Conservation (phyloP, 2,888 invertebrate species). For the Sphaerophoria rueppellii region DNA sequence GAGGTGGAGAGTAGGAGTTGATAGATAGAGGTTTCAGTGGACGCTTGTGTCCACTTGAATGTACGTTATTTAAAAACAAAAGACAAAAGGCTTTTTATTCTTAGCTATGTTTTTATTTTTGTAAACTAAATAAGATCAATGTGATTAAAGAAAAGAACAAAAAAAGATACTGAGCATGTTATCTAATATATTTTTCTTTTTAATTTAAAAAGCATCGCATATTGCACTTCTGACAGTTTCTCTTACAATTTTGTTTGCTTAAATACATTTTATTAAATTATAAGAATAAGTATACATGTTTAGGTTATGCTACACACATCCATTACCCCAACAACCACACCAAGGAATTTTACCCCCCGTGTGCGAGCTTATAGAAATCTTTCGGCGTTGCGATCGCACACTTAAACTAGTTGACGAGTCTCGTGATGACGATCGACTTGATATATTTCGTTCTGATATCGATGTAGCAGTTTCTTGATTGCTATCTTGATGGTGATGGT, state of each 20-base stretch:
- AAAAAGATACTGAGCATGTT: no score
- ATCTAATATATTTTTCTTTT: no score
- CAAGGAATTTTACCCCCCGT: conserved; percentile 82
- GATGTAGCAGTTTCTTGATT: conserved; percentile 80
- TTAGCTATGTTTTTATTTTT: no score
- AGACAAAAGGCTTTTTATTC: no score
- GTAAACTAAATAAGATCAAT: no score
- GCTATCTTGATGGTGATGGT: conserved; percentile 80
- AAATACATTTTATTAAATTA: no score
- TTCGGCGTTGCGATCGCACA: conserved; percentile 80
- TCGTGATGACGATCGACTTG: conserved; percentile 81
- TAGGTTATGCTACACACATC: conserved; percentile 77
- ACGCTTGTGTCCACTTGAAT: no score
- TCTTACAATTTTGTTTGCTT: conserved; percentile 76
- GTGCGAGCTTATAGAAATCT: conserved; percentile 81
- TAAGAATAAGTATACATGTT: neutral
- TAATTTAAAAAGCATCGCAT: conserved; percentile 48
- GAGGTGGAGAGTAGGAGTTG: no score
- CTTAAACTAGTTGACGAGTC: conserved; percentile 82
- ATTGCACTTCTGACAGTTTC: conserved; percentile 69
- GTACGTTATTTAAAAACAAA: no score
- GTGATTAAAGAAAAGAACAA: no score
- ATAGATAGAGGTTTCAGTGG: no score
- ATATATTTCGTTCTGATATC: conserved; percentile 80
- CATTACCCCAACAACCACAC: conserved; percentile 83